Percentiles rank a stretch among this genome's conserved stretches.
Evolutionary conservation across 1,140 invertebrate species (phyloP).

Genomic region (Planococcus citri): DNA sequence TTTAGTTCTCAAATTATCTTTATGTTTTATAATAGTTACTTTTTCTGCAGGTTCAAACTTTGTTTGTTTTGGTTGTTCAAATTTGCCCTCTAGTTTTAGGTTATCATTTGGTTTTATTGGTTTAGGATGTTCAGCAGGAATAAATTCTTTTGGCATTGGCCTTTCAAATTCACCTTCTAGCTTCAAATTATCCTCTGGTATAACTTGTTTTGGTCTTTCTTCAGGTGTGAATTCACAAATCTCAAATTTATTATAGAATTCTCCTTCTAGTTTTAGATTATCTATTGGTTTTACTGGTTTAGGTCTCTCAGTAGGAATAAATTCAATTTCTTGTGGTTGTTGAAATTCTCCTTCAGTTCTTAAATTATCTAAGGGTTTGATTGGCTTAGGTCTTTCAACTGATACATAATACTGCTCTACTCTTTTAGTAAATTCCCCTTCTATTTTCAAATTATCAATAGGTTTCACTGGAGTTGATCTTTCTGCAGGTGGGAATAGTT

Average conservation of each 20-base stretch:
- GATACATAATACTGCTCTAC: constrained; percentile 40
- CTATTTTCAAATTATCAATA: constrained; percentile 37
- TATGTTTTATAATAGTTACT: constrained; percentile 30
- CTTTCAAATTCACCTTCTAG: constrained; percentile 40
- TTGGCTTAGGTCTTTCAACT: constrained; percentile 33
- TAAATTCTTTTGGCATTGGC: constrained; percentile 29
- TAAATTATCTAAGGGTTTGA: constrained; percentile 35
- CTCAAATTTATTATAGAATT: constrained; percentile 35
- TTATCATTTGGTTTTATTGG: constrained; percentile 42
- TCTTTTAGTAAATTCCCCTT: constrained; percentile 38
- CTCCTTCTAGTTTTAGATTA: constrained; percentile 51
- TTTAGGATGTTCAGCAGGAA: constrained; percentile 33
- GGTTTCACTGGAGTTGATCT: constrained; percentile 37
- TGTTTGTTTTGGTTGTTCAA: constrained; percentile 33
- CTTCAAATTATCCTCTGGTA: constrained; percentile 41
- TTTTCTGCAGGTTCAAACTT: constrained; percentile 32
- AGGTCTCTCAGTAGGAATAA: constrained; percentile 32
- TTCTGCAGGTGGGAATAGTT: constrained; percentile 35
- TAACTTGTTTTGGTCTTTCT: constrained; percentile 42
- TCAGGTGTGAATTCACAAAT: constrained; percentile 31
- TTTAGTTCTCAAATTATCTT: constrained; percentile 34
- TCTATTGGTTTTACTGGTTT: constrained; percentile 37
- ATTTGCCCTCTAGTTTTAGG: constrained; percentile 47
- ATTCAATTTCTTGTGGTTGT: constrained; percentile 40
- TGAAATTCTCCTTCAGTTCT: constrained; percentile 43